phyloP scores from a whole-genome alignment of 2,888 invertebrate species.

The Phaedon cochleariae region DNA sequence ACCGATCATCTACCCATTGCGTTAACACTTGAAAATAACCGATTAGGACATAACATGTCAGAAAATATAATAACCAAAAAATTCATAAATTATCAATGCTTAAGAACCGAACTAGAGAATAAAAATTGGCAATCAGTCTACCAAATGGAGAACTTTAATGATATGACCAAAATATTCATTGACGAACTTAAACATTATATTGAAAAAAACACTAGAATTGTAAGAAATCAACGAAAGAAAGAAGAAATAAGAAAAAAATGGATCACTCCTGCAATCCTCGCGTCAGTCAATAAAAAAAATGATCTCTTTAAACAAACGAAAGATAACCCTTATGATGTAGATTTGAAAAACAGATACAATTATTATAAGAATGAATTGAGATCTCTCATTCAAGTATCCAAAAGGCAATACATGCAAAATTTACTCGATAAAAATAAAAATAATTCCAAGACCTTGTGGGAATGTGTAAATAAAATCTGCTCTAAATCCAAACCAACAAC shows the following conservation, averaged over 20 bases:
- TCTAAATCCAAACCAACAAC: too few species aligned
- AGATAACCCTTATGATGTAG: too few species aligned
- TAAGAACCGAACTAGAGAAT: neutral
- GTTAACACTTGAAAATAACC: neutral
- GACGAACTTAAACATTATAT: neutral
- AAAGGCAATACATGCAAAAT: too few species aligned
- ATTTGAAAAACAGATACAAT: too few species aligned
- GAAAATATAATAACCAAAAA: neutral
- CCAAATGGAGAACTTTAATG: neutral
- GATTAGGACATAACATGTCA: neutral
- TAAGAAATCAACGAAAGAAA: constrained; percentile 1
- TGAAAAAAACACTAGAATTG: neutral
- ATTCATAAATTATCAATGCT: neutral
- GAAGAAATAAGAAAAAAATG: neutral
- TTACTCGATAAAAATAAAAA: too few species aligned
- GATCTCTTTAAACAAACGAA: too few species aligned
- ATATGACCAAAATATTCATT: neutral
- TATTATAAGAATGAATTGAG: too few species aligned
- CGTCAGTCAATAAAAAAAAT: neutral
- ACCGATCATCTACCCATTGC: constrained; percentile 1
- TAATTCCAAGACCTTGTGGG: too few species aligned
- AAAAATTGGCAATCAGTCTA: neutral
- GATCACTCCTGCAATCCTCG: neutral
- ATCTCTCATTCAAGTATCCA: too few species aligned
- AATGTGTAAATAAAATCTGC: too few species aligned